A percentile compares a stretch with the other conserved stretches of the same genome.
phyloP scores from a whole-genome alignment of 1,140 invertebrate species.

The Hyles vespertilio region DNA sequence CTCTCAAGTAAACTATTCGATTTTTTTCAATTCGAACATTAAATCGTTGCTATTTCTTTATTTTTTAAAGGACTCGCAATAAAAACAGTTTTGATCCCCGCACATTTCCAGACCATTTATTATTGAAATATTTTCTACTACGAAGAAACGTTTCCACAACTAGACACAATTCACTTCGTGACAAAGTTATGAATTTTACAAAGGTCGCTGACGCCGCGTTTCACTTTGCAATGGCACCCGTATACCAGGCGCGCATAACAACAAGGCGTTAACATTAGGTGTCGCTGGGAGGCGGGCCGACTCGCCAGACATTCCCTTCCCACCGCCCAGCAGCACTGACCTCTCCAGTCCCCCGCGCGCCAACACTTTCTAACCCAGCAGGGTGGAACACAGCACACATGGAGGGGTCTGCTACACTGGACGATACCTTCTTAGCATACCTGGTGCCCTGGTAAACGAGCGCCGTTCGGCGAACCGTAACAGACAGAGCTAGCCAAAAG shows the following conservation, averaged over 20 bases:
- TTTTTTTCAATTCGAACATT: no score
- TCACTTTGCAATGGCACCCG: slow-evolving; percentile 36
- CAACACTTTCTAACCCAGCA: slow-evolving; percentile 25
- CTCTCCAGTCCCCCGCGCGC: slow-evolving; percentile 41
- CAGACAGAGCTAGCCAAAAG: slow-evolving; percentile 1
- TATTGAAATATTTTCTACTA: no score
- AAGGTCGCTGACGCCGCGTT: background rate
- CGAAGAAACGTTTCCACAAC: no score
- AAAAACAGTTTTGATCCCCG: no score
- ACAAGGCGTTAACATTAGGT: slow-evolving; percentile 60
- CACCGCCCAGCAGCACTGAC: slow-evolving; percentile 56
- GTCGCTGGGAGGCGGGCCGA: slow-evolving; percentile 60
- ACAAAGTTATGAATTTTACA: no score
- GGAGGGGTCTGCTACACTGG: slow-evolving; percentile 22
- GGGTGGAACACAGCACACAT: slow-evolving; percentile 18
- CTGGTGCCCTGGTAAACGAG: slow-evolving; percentile 53
- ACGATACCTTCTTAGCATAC: slow-evolving; percentile 31
- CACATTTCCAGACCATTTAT: no score
- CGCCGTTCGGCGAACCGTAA: slow-evolving; percentile 37
- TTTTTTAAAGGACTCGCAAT: no score
- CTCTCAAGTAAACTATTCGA: no score
- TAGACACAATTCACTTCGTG: no score
- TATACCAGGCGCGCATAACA: slow-evolving; percentile 64
- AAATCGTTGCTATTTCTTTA: no score
- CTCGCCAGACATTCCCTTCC: slow-evolving; percentile 60